A percentile compares a stretch with the other conserved stretches of the same genome.
Conservation (phyloP, 2,888 invertebrate genomes). For the Lepeophtheirus nordmannii region DNA sequence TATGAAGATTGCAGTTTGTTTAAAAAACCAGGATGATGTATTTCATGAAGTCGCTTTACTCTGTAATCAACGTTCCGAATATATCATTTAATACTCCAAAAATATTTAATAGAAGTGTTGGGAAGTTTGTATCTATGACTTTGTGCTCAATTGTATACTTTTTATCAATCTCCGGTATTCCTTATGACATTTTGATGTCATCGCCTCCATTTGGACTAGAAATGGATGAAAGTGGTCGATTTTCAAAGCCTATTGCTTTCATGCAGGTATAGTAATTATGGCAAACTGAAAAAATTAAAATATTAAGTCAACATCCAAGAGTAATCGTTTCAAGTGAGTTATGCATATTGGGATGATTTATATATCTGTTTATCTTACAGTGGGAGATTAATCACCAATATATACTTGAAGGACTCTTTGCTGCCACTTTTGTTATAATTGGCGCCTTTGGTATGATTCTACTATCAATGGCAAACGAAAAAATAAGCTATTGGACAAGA, state of each 20-base stretch:
- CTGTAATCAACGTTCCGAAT: neutral
- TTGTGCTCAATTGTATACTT: conserved; percentile 1
- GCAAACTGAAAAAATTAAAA: neutral
- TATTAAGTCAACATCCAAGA: neutral
- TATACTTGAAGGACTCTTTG: neutral
- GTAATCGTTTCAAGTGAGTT: neutral
- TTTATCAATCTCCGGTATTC: neutral
- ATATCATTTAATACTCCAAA: neutral
- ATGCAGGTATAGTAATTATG: neutral
- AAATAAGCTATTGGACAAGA: neutral
- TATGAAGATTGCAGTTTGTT: too few species aligned
- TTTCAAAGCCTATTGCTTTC: neutral
- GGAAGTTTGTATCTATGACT: neutral
- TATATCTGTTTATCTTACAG: neutral
- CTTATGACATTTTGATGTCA: conserved; percentile 1
- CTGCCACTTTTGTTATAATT: neutral
- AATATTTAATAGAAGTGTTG: neutral
- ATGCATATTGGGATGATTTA: neutral
- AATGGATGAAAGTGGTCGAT: conserved; percentile 6
- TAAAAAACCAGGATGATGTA: neutral
- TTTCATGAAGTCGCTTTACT: neutral
- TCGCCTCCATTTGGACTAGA: neutral
- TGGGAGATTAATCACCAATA: neutral
- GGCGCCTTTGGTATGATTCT: conserved; percentile 4
- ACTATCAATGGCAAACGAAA: neutral